Conservation (phyloP, 2,797 vertebrate genomes). For the Hybognathus amarus region DNA sequence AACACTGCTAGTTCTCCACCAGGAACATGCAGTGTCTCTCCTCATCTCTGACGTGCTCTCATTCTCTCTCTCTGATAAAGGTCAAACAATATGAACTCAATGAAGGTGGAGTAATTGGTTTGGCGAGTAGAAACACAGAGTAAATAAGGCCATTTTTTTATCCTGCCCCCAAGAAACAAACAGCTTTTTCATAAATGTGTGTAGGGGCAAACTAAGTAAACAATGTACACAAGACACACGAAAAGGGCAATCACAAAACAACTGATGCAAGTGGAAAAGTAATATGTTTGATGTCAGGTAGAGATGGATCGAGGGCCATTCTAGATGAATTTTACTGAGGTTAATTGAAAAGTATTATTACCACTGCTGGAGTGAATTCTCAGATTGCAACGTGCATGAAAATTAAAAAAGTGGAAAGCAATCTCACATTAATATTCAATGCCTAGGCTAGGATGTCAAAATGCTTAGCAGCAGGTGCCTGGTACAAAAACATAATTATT, state of each 20-base stretch:
- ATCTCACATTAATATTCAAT: background rate
- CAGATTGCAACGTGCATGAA: background rate
- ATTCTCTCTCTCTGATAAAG: conserved; percentile 51
- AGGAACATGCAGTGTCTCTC: background rate
- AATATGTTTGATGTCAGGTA: conserved; percentile 16
- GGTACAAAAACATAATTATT: background rate
- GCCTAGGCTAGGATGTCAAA: background rate
- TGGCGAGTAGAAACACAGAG: conserved; percentile 44
- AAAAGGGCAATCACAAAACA: conserved; percentile 14
- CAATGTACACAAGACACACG: background rate
- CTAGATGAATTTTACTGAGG: conserved; percentile 14
- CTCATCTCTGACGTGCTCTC: background rate
- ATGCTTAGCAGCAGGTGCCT: background rate
- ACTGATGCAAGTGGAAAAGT: background rate
- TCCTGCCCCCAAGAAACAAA: conserved; percentile 7
- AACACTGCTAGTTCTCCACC: conserved; percentile 20
- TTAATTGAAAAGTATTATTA: conserved; percentile 21
- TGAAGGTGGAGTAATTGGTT: conserved; percentile 57
- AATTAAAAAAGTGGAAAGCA: conserved; percentile 8
- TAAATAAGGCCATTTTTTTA: conserved; percentile 44
- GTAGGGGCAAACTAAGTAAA: background rate
- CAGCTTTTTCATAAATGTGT: background rate
- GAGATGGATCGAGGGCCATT: background rate
- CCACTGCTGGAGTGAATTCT: background rate
- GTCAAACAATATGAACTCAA: conserved; percentile 55